Base-by-base conservation (phyloP, 2,113 vertebrate species). In the Crotalus viridis region DNA sequence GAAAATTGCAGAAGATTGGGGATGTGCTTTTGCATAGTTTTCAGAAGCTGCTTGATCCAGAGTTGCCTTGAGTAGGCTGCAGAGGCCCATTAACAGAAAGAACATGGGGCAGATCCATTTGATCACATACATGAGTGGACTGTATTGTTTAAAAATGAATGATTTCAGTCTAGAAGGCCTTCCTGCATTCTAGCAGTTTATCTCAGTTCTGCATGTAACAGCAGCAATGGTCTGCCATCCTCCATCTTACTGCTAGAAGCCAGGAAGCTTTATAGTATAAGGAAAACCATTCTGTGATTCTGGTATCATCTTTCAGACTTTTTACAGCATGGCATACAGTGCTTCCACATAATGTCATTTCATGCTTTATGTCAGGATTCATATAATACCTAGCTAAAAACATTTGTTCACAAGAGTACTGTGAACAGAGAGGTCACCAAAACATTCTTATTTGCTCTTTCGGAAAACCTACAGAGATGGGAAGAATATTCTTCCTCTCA, bases 311-410 rank as follows among this genome's bases (percentile, higher is more conserved):
- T 92, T 54, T 81, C 26, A 55, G 59, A 48, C 24, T 54, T 94
- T 48, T 46, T 39, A 52, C 61, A n/a, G 28, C n/a, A 56, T 10
- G 0, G 0, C 56, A 91, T 2, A 52, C 74, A 52, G 56, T 91
- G 89, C n/a, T 28, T 0, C 91, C 0, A 10, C 64, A 26, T 1
- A 87, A 55, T 28, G 85, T 74, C 87, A 1, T 3, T 56, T 88
- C 15, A 92, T 91, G 88, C 87, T 28, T 89, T 5, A 1, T 94
- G 0, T 89, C 93, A 88, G 64, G 52, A 93, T 94, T 92, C 0
- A 26, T 89, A 51, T 90, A 59, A 55, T 88, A 91, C 87, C 86
- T 13, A 90, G 10, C 81, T 88, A 90, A 95, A 93, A 90, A 57
- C 43, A 22, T 39, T 93, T 12, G 74, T 56, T 81, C 10, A 21